Base-by-base conservation (phyloP, 92 coral and sea anemone species). In the Siderastrea siderea region DNA sequence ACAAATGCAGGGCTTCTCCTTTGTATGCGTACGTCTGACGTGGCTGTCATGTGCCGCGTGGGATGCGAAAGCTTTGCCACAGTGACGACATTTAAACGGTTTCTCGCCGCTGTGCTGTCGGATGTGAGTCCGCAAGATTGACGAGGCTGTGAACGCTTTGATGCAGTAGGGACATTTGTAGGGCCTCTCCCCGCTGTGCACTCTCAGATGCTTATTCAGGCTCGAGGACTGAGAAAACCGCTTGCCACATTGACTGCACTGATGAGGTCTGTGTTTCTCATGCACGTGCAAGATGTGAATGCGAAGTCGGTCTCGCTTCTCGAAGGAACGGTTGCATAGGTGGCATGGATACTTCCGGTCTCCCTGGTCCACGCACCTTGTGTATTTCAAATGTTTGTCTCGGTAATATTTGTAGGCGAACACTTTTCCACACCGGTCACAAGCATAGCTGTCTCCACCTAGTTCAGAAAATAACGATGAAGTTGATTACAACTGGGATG, bases 11-110 rank as follows among this genome's bases (percentile, higher is more conserved):
- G 99, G 99, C 80, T 97, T 97, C 68, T 97, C 99, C 84, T 97
- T 97, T 49, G 99, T 97, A 68, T 97, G 99, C 38, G 99, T 97
- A 71, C 99, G 96, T 48, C 99, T 83, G 89, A 97, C 99, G 96
- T 97, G 99, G 77, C 99, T 97, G 68, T 97, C 99, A 70, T 97
- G 99, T 14, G 99, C 99, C 8, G 99, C 99, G 85, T 97, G 99
- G n/a, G 99, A 97, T 14, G 99, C 99, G 81, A 97, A 97, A 19
- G 99, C 99, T 78, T 96, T 95, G 8, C 98, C 96, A 78, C 99
- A 97, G 73, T 97, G 99, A 49, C 98, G 97, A 61, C 99, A 97
- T 88, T 97, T 97, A 77, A 97, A 97, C 26, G 99, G 99, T 71
- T 97, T 97, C 80, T 97, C 99, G 3, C 99, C 99, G 73, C 97